These are phyloP conservation scores for Hyles lineata DNA, from an alignment of 2,888 invertebrate species.

Conservation along the genomic window DNA sequence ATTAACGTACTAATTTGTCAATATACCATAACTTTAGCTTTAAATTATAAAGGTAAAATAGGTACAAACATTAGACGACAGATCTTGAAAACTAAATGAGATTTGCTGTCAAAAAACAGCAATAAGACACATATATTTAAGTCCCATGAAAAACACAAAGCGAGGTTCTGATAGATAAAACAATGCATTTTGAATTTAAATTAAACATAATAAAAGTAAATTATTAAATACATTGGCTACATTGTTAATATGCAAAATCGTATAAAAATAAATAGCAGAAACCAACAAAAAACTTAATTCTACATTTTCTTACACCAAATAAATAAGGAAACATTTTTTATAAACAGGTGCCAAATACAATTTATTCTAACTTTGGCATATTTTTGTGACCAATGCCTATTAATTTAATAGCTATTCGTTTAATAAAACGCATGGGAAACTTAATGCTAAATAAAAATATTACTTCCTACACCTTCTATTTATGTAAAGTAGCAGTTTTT, in stretches of 20 bases:
- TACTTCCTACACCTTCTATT: slow-evolving; percentile 8
- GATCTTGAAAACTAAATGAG: slow-evolving; percentile 14
- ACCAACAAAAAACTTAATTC: slow-evolving; percentile 34
- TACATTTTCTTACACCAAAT: slow-evolving; percentile 28
- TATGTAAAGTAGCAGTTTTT: neutral
- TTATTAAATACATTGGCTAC: neutral
- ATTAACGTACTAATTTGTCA: slow-evolving; percentile 21
- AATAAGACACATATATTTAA: neutral
- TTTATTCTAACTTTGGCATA: slow-evolving; percentile 75
- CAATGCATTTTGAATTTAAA: neutral
- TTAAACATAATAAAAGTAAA: neutral
- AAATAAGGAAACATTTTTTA: slow-evolving; percentile 31
- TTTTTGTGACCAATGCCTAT: slow-evolving; percentile 69
- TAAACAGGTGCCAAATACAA: slow-evolving; percentile 44
- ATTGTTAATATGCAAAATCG: neutral
- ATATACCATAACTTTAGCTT: slow-evolving; percentile 56
- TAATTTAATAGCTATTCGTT: slow-evolving; percentile 8
- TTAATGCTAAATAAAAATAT: neutral
- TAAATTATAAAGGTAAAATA: slow-evolving; percentile 57
- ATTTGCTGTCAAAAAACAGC: slow-evolving; percentile 7
- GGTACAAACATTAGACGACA: slow-evolving; percentile 37
- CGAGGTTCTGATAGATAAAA: slow-evolving; percentile 3
- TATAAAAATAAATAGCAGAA: slow-evolving; percentile 26
- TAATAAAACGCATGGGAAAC: slow-evolving; percentile 26
- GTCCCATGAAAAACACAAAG: neutral